A percentile compares a stretch with the other conserved stretches of the same genome.
Conservation (phyloP, 1,140 invertebrate species). For the Aplysia californica region DNA sequence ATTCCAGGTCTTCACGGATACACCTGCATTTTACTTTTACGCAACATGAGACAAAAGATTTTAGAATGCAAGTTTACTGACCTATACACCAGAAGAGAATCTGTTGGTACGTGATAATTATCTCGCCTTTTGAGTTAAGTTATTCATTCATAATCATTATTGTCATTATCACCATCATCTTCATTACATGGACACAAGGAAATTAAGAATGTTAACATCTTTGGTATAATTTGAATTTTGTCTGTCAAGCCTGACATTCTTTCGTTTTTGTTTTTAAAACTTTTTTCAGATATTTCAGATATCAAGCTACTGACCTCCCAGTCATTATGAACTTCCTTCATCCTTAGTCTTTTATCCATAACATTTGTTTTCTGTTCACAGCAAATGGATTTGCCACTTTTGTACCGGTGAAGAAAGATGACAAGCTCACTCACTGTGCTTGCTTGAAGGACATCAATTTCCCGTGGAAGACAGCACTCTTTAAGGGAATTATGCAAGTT, state of each 20-base stretch:
- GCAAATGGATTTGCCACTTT: conserved; percentile 24
- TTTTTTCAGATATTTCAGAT: too few species aligned
- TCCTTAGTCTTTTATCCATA: too few species aligned
- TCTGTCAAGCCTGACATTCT: too few species aligned
- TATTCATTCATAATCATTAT: neutral
- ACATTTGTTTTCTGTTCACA: too few species aligned
- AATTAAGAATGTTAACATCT: too few species aligned
- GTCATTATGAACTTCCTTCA: too few species aligned
- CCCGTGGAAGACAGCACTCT: conserved; percentile 42
- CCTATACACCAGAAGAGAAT: neutral
- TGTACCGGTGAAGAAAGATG: conserved; percentile 21
- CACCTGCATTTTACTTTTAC: conserved; percentile 1
- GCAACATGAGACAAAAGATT: conserved; percentile 16
- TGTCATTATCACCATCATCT: neutral
- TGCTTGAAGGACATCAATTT: conserved; percentile 30
- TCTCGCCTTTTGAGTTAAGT: neutral
- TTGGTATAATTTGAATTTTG: too few species aligned
- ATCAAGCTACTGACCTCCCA: too few species aligned
- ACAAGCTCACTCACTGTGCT: conserved; percentile 20
- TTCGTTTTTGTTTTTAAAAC: too few species aligned
- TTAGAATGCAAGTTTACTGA: conserved; percentile 19
- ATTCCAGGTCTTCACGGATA: conserved; percentile 21
- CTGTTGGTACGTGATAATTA: conserved; percentile 1
- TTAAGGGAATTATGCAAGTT: conserved; percentile 40
- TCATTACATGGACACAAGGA: too few species aligned